phyloP scores from a whole-genome alignment of 2,888 invertebrate genomes.

The Nephrotoma flavescens region DNA sequence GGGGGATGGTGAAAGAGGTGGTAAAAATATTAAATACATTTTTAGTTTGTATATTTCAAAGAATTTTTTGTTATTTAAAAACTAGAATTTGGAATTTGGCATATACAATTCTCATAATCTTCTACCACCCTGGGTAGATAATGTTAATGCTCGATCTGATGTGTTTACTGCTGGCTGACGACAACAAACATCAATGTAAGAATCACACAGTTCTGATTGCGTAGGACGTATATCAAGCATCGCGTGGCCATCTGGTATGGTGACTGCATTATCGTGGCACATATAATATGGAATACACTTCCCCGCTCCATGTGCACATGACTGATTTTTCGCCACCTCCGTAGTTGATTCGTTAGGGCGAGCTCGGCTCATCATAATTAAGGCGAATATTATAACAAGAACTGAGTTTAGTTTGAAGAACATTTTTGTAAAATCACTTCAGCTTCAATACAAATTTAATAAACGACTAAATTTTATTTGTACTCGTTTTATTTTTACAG shows the following conservation, averaged over 20 bases:
- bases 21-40: not conserved
- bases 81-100: not conserved
- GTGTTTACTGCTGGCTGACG: no score
- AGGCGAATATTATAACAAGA: not conserved
- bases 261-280: not conserved
- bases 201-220: no score
- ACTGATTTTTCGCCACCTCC: not conserved
- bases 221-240: not conserved
- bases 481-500: not conserved
- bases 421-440: not conserved
- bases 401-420: not conserved
- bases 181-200: no score
- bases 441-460: not conserved
- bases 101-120: not conserved
- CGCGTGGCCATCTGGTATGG: not conserved
- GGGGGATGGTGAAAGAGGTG: constrained; percentile 43
- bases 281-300: not conserved
- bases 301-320: not conserved
- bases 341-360: no score
- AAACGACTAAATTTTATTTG: not conserved
- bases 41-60: no score
- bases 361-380: not conserved
- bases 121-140: no score
- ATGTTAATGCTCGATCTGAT: no score
- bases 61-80: not conserved